Base-by-base conservation (phyloP, 1,140 invertebrate genomes). In the Chrysoperla carnea region DNA sequence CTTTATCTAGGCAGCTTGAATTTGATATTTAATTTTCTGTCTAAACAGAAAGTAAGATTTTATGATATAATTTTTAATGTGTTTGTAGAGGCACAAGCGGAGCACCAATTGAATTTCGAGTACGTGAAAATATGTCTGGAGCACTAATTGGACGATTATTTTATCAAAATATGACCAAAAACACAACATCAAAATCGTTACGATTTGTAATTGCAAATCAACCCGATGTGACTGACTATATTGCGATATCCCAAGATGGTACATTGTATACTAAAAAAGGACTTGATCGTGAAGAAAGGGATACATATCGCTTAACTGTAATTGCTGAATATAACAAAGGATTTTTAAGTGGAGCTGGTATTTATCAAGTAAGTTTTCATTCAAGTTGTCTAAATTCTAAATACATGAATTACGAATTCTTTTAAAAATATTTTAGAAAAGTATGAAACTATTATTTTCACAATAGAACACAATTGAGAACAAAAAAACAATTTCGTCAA, bases 121-220 rank as follows among this genome's bases (percentile, higher is more conserved):
- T 86, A 0, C 73, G 72, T 50, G 85, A 90, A 61, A 90, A 89
- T 57, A 52, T 76, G 8, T 70, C 76, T 1, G 80, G 78, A 14
- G 74, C 76, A 15, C 66, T 79, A 8, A 82, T 90, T 41, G 84
- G 84, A 3, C 76, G 78, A 51, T 66, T 86, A 29, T 64, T 78
- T 28, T 71, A 69, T 45, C 66, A 72, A 39, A 78, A 75, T 51
- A 67, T 62, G 35, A 43, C 41, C 29, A 29, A 33, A 14, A 9
- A 17, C 14, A 41, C 12, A 40, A 62, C 55, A 28, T 56, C 58
- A 13, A 67, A 66, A 46, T 61, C 46, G 23, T 52, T 80, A 23
- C 68, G 69, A 47, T 86, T 84, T 46, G 67, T 81, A 27, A 80
- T 85, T 39, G 80, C 80, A 27, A 84, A 85, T 63, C 78, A 84